Conservation (phyloP, 2,888 invertebrate genomes). For the Pomacea canaliculata region DNA sequence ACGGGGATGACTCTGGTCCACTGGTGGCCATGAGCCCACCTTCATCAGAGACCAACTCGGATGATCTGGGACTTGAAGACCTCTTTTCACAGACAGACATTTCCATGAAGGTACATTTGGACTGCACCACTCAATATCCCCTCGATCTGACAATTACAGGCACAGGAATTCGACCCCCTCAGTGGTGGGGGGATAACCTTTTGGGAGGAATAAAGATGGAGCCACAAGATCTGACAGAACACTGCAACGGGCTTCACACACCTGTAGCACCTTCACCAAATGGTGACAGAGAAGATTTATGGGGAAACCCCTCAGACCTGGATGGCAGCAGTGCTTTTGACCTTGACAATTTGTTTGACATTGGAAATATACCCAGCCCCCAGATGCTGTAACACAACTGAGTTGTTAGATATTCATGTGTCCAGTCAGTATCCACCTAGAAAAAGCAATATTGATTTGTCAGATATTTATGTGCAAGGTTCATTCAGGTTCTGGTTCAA, state of each 20-base stretch:
- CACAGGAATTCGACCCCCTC: slow-evolving; percentile 64
- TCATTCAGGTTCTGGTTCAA: too few species aligned
- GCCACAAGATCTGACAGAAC: slow-evolving; percentile 34
- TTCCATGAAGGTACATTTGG: slow-evolving; percentile 43
- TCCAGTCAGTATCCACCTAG: too few species aligned
- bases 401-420: not conserved
- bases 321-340: slow-evolving; percentile 55
- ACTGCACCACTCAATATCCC: slow-evolving; percentile 52
- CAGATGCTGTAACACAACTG: slow-evolving; percentile 13
- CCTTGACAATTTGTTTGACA: slow-evolving; percentile 65
- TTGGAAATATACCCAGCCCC: slow-evolving; percentile 60
- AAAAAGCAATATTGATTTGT: too few species aligned
- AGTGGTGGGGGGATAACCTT: slow-evolving; percentile 65
- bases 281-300: slow-evolving; percentile 52
- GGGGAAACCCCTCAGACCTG: slow-evolving; percentile 58
- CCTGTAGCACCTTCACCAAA: slow-evolving; percentile 57
- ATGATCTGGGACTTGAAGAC: slow-evolving; percentile 64
- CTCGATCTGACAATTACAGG: slow-evolving; percentile 67
- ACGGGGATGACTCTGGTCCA: slow-evolving; percentile 48
- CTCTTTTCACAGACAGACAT: slow-evolving; percentile 53
- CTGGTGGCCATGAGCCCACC: slow-evolving; percentile 63
- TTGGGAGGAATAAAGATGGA: slow-evolving; percentile 35
- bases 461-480: too few species aligned
- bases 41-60: slow-evolving; percentile 62
- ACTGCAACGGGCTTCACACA: slow-evolving; percentile 55